Evolutionary conservation across 2,797 vertebrate species (phyloP), one percentile per base, ranked within the genome.

Genomic region (Myiotriccus ornatus): DNA sequence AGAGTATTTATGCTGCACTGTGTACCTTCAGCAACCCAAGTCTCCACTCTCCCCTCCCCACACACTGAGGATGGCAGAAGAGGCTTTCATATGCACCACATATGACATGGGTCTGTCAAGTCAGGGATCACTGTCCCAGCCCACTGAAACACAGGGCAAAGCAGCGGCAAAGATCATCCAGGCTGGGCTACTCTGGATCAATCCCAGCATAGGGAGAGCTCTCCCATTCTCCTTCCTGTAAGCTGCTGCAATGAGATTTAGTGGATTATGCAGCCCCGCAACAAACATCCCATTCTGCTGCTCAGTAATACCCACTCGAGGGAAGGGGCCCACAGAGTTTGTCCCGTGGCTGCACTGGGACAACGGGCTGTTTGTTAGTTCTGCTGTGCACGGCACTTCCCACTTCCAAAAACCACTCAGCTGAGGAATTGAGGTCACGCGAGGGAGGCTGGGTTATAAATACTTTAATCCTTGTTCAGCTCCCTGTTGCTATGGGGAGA

Each of bases 391-490:
- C n/a, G 35, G 88, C 12, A 37, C 80, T 92, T 89, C 95, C 96
- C 93, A 82, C 90, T 89, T 84, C 93, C 94, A 55, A 93, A 97
- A 97, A 94, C 95, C 97, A 94, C 94, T 94, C 79, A 30, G 87
- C 87, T 67, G n/a, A 90, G 96, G 98, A 98, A 99, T 98, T 98
- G 97, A 98, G 98, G 98, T 98, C 98, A 98, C 91, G 55, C 81
- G 88, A 95, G 93, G 94, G 96, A 96, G 97, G 95, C 93, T 93
- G 81, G 95, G 95, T 88, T 93, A 97, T 97, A 95, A 91, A 95
- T 92, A 97, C 94, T 93, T 96, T 98, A 97, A 97, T 97, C 97
- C 96, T 94, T 92, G 89, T 89, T 94, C 94, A 94, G 92, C 89
- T 96, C 94, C 95, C 93, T 93, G 96, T 95, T 95, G 96, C 97